These are phyloP conservation scores for Drosophila subquinaria DNA, from an alignment of 2,888 invertebrate species.

Conservation along the genomic window DNA sequence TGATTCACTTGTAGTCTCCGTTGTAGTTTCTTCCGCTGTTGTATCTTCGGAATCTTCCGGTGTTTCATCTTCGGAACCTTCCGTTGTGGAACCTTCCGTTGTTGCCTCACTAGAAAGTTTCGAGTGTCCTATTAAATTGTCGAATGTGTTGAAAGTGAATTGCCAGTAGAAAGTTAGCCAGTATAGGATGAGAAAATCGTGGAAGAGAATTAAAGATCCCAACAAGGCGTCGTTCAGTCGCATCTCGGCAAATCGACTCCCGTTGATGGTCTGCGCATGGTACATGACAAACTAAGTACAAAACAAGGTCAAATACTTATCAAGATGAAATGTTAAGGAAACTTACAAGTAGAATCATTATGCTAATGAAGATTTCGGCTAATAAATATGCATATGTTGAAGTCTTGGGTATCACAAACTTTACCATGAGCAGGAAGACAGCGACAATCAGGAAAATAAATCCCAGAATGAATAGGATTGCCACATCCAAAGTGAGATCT, in stretches of 20 bases:
- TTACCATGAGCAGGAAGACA: slow-evolving; percentile 33
- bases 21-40: too few relatives aligned
- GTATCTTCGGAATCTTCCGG: background rate
- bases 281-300: slow-evolving; percentile 59
- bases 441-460: slow-evolving; percentile 50
- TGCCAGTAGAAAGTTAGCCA: slow-evolving; percentile 71
- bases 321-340: too few relatives aligned
- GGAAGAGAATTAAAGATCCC: slow-evolving; percentile 64
- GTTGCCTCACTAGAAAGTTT: background rate
- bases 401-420: background rate
- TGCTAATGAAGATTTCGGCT: slow-evolving; percentile 29
- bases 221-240: slow-evolving; percentile 50
- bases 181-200: slow-evolving; percentile 65
- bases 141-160: slow-evolving; percentile 20
- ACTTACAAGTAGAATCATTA: slow-evolving; percentile 52
- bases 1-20: too few relatives aligned
- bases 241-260: slow-evolving; percentile 65
- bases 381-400: slow-evolving; percentile 18
- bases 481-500: slow-evolving; percentile 63
- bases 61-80: background rate
- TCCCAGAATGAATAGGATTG: slow-evolving; percentile 56
- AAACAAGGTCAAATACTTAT: too few relatives aligned
- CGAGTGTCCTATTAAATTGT: background rate
- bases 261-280: slow-evolving; percentile 62
- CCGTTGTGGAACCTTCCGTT: background rate